phyloP scores from a whole-genome alignment of 2,797 vertebrate species.

The Melanotaenia maccullochi region DNA sequence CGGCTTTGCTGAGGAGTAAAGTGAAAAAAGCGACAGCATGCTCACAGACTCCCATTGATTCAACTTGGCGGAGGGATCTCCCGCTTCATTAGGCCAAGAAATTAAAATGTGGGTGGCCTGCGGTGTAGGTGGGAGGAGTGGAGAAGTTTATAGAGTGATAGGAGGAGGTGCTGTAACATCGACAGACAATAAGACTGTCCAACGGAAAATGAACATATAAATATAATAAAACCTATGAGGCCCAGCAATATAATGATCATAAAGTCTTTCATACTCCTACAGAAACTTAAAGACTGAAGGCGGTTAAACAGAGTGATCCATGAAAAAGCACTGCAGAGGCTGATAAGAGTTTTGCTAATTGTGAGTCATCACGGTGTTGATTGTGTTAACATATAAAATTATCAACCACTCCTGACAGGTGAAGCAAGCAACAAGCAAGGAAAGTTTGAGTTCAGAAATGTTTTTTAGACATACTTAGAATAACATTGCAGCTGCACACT shows the following conservation, averaged over 20 bases:
- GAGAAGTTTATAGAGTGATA: slow-evolving; percentile 40
- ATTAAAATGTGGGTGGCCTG: slow-evolving; percentile 81
- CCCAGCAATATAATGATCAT: slow-evolving; percentile 34
- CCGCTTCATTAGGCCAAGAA: slow-evolving; percentile 87
- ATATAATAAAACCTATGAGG: slow-evolving; percentile 12
- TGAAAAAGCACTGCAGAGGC: background rate
- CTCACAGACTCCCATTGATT: slow-evolving; percentile 72
- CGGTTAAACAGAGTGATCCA: slow-evolving; percentile 9
- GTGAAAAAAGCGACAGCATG: slow-evolving; percentile 44
- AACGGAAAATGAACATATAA: slow-evolving; percentile 23
- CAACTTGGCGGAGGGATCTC: slow-evolving; percentile 59
- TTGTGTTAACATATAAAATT: background rate
- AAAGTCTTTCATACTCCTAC: slow-evolving; percentile 43
- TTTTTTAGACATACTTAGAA: background rate
- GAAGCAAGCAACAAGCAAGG: background rate
- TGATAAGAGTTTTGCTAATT: background rate
- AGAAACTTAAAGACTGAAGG: slow-evolving; percentile 33
- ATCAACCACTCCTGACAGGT: background rate
- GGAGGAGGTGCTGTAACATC: slow-evolving; percentile 44
- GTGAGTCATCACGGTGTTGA: background rate
- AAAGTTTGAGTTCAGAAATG: slow-evolving; percentile 1
- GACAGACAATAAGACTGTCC: slow-evolving; percentile 52
- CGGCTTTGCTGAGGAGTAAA: slow-evolving; percentile 61
- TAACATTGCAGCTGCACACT: no score
- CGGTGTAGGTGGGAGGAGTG: slow-evolving; percentile 49